Percentiles rank a stretch among this genome's conserved stretches.
These are phyloP conservation scores for Stegostoma tigrinum DNA, from an alignment of 2,113 vertebrate species.

Conservation along the genomic window DNA sequence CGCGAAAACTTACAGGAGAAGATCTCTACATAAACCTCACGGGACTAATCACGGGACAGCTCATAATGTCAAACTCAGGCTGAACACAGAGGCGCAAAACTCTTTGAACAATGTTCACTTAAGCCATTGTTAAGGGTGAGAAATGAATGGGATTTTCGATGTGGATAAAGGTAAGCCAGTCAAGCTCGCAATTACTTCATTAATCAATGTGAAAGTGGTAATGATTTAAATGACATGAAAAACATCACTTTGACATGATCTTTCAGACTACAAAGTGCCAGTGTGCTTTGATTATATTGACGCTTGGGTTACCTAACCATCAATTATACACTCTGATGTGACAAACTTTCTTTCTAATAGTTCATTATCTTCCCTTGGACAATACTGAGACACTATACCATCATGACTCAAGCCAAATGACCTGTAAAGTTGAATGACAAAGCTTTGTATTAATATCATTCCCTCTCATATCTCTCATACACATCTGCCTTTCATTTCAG, in stretches of 20 bases:
- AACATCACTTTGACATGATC: background rate
- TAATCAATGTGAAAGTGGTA: background rate
- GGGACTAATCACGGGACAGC: background rate
- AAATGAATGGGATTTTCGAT: background rate
- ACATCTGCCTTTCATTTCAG: background rate
- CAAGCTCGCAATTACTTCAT: background rate
- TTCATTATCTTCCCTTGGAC: background rate
- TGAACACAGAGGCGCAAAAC: too few species aligned
- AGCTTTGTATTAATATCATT: background rate
- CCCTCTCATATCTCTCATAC: background rate
- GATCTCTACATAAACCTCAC: background rate
- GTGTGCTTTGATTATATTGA: background rate
- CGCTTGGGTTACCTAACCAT: background rate
- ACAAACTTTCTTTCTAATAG: background rate
- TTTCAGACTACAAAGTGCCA: background rate
- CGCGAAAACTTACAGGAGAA: background rate
- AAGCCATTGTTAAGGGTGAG: background rate
- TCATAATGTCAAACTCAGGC: background rate
- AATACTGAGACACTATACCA: background rate
- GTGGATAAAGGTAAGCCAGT: background rate
- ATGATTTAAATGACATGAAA: constrained; percentile 14
- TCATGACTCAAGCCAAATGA: background rate
- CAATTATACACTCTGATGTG: background rate
- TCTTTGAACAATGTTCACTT: background rate
- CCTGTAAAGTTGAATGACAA: background rate